Percentiles rank a stretch among this genome's conserved stretches.
Conservation (phyloP, 2,113 vertebrate species). For the Anas platyrhynchos region DNA sequence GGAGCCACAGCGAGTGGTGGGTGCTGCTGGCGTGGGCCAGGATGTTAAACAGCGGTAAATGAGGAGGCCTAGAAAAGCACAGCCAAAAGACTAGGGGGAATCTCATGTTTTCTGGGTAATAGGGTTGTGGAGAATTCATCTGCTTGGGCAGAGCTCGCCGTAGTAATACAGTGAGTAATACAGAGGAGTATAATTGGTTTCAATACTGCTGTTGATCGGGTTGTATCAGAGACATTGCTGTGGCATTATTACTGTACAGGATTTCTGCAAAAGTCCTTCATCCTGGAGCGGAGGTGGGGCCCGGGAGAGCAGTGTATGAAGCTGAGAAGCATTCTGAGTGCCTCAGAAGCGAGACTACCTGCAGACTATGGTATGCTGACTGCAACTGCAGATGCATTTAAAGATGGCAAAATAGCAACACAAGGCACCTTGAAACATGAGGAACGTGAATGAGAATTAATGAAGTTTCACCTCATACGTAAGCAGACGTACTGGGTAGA, state of each 20-base stretch:
- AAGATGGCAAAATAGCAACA: neutral
- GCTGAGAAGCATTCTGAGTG: neutral
- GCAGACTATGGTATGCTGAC: neutral
- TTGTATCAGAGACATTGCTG: neutral
- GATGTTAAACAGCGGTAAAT: neutral
- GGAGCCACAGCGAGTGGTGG: neutral
- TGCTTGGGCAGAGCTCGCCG: neutral
- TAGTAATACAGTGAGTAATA: neutral
- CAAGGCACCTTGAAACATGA: neutral
- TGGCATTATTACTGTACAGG: neutral
- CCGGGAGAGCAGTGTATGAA: neutral
- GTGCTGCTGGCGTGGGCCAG: neutral
- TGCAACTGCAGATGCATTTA: neutral
- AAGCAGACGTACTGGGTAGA: neutral
- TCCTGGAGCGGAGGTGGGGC: neutral
- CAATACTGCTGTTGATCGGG: accelerated
- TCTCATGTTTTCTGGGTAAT: neutral
- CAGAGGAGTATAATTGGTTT: neutral
- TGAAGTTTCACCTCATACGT: neutral
- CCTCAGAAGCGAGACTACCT: neutral
- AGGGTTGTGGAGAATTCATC: neutral
- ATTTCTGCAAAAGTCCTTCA: neutral
- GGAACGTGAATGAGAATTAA: neutral
- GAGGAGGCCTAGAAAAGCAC: neutral
- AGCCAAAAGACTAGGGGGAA: neutral